phyloP scores from a whole-genome alignment of 1,140 invertebrate genomes.

The Drosophila mojavensis region DNA sequence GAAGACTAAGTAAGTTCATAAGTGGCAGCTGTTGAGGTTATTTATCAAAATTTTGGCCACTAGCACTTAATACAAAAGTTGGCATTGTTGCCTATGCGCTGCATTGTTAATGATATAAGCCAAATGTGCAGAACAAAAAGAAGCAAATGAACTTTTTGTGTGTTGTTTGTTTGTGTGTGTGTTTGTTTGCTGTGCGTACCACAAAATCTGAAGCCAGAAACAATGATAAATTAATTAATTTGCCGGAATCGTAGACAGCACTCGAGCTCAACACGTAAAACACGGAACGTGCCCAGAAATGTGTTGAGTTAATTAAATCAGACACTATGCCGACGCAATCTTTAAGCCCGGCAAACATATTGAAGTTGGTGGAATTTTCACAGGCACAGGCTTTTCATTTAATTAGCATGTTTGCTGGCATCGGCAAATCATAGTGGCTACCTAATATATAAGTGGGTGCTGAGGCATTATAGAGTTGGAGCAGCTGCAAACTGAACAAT shows the following conservation, averaged over 20 bases:
- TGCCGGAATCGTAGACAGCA: constrained; percentile 29
- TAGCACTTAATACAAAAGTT: constrained; percentile 54
- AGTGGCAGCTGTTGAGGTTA: constrained; percentile 52
- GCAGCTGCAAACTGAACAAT: neutral
- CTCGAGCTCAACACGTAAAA: constrained; percentile 40
- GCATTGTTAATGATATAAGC: constrained; percentile 62
- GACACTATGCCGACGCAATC: constrained; percentile 3
- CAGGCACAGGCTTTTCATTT: constrained; percentile 6
- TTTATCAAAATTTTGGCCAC: constrained; percentile 63
- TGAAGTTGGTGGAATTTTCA: constrained; percentile 4
- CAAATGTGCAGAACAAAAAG: constrained; percentile 12
- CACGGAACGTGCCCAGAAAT: constrained; percentile 59
- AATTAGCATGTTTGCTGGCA: constrained; percentile 36
- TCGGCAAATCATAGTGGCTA: constrained; percentile 29
- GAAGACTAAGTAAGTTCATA: constrained; percentile 24
- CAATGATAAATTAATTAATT: constrained; percentile 78
- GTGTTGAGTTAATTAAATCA: constrained; percentile 48
- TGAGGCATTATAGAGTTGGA: constrained; percentile 29
- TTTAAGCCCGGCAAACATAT: constrained; percentile 8
- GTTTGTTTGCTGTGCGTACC: constrained; percentile 6
- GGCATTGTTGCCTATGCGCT: constrained; percentile 41
- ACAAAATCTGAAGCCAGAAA: constrained; percentile 59
- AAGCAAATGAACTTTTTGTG: constrained; percentile 56
- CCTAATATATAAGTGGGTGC: neutral
- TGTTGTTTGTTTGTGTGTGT: neutral